Base-by-base conservation (phyloP, 2,113 vertebrate species). In the Macquaria ambigua region DNA sequence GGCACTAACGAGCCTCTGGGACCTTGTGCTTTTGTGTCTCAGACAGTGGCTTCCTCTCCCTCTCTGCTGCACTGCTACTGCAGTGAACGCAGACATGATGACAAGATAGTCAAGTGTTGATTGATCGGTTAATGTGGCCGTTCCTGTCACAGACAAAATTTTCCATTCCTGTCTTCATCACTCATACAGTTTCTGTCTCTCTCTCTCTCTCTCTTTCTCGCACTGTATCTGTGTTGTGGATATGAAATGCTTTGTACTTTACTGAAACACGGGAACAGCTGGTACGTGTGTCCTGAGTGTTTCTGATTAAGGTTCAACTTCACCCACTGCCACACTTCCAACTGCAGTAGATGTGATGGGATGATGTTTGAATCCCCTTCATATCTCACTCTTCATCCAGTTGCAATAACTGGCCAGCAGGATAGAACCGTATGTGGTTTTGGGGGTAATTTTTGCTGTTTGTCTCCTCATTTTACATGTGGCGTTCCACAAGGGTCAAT, bases 61-160 rank as follows among this genome's bases (percentile, higher is more conserved):
- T 23, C 53, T 62, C 69, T 59, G 50, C 82, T 84, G 62, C 64
- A 71, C 55, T 46, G 10, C 68, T 39, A 8, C 81, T 76, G 63
- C 71, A 69, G 64, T 31, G 34, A 85, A 81, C 59, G 77, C 72
- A 74, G 77, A 83, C 50, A 41, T 50, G 25, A 52, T 74, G 77
- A 79, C 83, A 84, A 56, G 62, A 79, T 25, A 74, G 58, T 86
- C 58, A 70, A 80, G 70, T 58, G 69, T 34, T 2, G 56, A 78
- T 46, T 46, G 46, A 69, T 64, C 21, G 2, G 63, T 77, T 88
- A 88, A 86, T 90, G 78, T 81, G 71, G 75, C 52, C 39, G 1
- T 25, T 84, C 28, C 74, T 86, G 81, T 90, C 84, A 76, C 37
- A 76, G 81, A 66, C 67, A 61, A 53, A 48, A 58, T 59, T 75